Evolutionary conservation across 2,797 vertebrate genomes (phyloP).

Genomic region (Dermochelys coriacea): DNA sequence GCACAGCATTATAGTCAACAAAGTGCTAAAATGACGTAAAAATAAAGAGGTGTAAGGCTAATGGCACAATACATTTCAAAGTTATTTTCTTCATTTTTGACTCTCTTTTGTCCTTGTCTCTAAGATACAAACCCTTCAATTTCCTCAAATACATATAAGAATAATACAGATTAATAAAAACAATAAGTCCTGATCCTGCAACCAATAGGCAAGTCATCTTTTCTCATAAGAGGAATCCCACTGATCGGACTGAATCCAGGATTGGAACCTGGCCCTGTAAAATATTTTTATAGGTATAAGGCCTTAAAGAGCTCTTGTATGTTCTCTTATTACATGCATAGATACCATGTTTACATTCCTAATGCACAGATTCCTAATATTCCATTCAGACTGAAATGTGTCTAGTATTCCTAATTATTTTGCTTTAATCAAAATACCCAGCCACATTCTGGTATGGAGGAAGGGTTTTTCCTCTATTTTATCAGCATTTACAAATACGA

Average conservation of each 20-base stretch:
- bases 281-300: conserved; percentile 3
- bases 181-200: conserved; percentile 27
- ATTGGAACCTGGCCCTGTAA: not conserved
- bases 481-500: not conserved
- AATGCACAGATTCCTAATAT: conserved; percentile 5
- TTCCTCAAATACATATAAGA: conserved; percentile 13
- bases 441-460: not conserved
- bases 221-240: not conserved
- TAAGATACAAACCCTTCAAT: not conserved
- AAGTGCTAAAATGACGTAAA: not conserved
- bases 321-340: not conserved
- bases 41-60: not conserved
- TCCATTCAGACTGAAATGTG: not conserved
- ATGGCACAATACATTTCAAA: conserved; percentile 11
- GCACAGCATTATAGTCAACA: not conserved
- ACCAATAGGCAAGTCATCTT: not conserved
- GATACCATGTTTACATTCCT: not conserved
- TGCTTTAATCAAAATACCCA: conserved; percentile 20
- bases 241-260: no score
- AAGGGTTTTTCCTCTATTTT: not conserved
- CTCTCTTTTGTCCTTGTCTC: not conserved
- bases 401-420: not conserved
- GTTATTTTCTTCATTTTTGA: not conserved
- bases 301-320: not conserved
- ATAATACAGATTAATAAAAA: not conserved